Evolutionary conservation across 1,140 invertebrate genomes (phyloP).

Genomic region (Trypoxylus dichotomus): DNA sequence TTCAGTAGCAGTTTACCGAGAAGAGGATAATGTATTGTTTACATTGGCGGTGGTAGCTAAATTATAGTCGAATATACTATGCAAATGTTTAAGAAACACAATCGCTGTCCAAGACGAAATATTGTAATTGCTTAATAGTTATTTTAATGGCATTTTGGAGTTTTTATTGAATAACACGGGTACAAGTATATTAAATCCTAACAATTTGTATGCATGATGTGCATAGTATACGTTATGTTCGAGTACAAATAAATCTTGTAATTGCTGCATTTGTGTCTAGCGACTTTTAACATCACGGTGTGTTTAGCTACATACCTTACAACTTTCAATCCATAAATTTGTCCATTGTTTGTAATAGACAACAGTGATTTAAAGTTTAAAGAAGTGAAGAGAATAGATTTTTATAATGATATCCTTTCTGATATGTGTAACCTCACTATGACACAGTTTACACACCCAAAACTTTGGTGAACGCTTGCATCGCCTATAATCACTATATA

Average conservation of each 20-base stretch:
- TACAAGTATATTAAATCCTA: neutral
- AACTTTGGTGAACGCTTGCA: no score
- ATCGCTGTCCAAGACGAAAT: neutral
- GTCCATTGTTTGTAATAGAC: no score
- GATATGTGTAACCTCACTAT: no score
- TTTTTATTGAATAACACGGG: neutral
- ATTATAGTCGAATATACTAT: neutral
- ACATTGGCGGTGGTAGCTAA: neutral
- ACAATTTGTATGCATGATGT: neutral
- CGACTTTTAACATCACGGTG: no score
- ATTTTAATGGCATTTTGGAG: neutral
- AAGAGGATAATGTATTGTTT: neutral
- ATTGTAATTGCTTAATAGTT: neutral
- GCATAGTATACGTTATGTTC: neutral
- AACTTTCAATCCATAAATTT: no score
- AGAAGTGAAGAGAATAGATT: no score
- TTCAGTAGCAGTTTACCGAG: neutral
- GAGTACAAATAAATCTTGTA: neutral
- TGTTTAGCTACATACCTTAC: no score
- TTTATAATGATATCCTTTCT: no score
- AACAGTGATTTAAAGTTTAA: no score
- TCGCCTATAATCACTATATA: no score
- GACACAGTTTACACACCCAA: no score
- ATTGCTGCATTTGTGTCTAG: neutral
- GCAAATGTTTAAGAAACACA: slow-evolving; percentile 3